Conservation (phyloP, 2,797 vertebrate genomes). For the Oreochromis mossambicus region DNA sequence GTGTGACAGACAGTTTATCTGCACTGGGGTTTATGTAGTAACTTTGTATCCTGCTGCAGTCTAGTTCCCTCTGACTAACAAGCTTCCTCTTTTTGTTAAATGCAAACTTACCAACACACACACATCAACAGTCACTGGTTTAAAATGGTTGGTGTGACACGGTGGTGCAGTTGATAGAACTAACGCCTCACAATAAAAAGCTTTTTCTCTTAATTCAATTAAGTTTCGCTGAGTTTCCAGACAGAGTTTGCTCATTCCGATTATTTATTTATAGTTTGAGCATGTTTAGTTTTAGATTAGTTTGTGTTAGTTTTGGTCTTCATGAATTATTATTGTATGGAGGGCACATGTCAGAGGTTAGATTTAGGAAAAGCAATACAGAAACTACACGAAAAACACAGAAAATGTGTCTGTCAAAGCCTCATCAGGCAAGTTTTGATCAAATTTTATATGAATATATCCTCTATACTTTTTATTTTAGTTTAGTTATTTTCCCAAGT, state of each 20-base stretch:
- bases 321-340: not conserved
- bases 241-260: not conserved
- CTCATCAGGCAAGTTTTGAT: not conserved
- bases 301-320: not conserved
- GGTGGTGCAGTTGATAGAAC: not conserved
- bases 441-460: not conserved
- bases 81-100: not conserved
- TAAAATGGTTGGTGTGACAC: not conserved
- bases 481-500: not conserved
- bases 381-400: not conserved
- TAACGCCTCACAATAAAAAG: not conserved
- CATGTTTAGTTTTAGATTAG: not conserved
- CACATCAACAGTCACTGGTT: not conserved
- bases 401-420: not conserved
- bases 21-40: not conserved
- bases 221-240: not conserved
- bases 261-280: not conserved
- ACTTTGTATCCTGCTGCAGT: not conserved
- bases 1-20: not conserved
- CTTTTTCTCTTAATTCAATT: not conserved
- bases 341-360: not conserved
- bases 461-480: not conserved
- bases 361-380: not conserved
- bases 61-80: not conserved
- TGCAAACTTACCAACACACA: not conserved